Percentiles rank a stretch among this genome's conserved stretches.
phyloP scores from a whole-genome alignment of 1,140 invertebrate species.

The Scaptodrosophila lebanonensis region DNA sequence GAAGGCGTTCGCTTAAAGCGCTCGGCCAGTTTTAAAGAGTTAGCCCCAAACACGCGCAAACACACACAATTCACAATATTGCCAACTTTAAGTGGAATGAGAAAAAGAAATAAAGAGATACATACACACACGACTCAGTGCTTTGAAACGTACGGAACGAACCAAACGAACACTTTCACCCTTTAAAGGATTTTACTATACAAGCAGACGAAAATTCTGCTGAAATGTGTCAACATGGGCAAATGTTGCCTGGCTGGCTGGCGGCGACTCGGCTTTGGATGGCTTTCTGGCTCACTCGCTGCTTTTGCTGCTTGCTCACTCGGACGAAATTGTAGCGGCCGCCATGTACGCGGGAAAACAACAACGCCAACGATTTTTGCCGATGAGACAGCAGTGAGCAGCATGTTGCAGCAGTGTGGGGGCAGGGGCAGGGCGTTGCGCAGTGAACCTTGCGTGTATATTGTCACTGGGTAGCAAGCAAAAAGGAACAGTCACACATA shows the following conservation, averaged over 20 bases:
- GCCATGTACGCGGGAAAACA: too few species aligned
- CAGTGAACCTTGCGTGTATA: slow-evolving; percentile 67
- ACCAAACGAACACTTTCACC: slow-evolving; percentile 54
- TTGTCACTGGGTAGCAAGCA: slow-evolving; percentile 52
- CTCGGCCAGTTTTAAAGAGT: slow-evolving; percentile 34
- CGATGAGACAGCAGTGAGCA: slow-evolving; percentile 46
- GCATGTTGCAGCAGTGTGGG: slow-evolving; percentile 52
- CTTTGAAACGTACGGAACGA: slow-evolving; percentile 7
- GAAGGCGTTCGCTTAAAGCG: not conserved
- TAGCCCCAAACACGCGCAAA: slow-evolving; percentile 19
- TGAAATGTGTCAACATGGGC: slow-evolving; percentile 66
- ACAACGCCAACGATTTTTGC: slow-evolving; percentile 44
- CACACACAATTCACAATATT: slow-evolving; percentile 18
- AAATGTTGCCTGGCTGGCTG: slow-evolving; percentile 3
- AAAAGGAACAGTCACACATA: slow-evolving; percentile 34
- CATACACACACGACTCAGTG: not conserved
- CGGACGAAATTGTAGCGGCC: slow-evolving; percentile 49
- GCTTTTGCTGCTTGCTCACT: slow-evolving; percentile 23
- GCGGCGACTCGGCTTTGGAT: slow-evolving; percentile 11
- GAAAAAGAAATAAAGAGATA: not conserved
- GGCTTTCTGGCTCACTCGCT: slow-evolving; percentile 10
- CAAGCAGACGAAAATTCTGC: slow-evolving; percentile 24
- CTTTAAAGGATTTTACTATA: slow-evolving; percentile 54
- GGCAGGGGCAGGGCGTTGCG: slow-evolving; percentile 43
- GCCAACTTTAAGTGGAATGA: not conserved